Evolutionary conservation across 2,113 vertebrate species (phyloP), one percentile per base, ranked within the genome.

Genomic region (Potamarius usumacintae): DNA sequence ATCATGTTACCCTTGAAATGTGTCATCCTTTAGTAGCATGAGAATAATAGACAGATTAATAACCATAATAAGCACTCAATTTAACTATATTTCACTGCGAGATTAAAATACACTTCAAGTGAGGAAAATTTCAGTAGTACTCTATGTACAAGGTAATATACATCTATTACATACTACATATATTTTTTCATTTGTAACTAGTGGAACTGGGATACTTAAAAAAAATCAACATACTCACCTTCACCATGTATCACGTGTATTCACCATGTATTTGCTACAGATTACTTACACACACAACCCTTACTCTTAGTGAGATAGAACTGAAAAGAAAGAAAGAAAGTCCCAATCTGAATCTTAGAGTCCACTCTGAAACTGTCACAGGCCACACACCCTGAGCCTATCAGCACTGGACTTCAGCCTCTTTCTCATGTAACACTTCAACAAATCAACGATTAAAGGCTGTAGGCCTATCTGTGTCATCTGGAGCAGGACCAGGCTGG

Each of bases 381-480:
- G 63, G 69, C 84, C 72, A 85, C 82, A 83, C 42, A 52, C 63
- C 79, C 57, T 83, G 77, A 34, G 63, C 77, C 83, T 90, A 83
- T 91, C 92, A 92, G 86, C 83, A 67, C 80, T 94, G 94, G 95
- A 96, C 95, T 95, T 96, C 92, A 93, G 89, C 91, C 94, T 90
- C 87, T 65, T 78, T 82, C 90, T 93, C 90, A 91, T 86, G 90
- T 91, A 83, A 92, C 88, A 88, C 88, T 69, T 79, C 87, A 89
- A 89, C 88, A 91, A 90, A 88, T 53, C 85, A 91, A 89, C 83
- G 85, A 85, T 86, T 91, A 82, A 90, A 86, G 84, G 74, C 82
- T 83, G 91, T 93, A 52, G 48, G n/a, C 48, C 65, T 94, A 94
- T 95, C 94, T 92, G 89, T 92, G 92, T 88, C 88, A 90, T 86